A percentile compares a stretch with the other conserved stretches of the same genome.
Conservation (phyloP, 2,888 invertebrate genomes). For the Archaeoteleia sp. region DNA sequence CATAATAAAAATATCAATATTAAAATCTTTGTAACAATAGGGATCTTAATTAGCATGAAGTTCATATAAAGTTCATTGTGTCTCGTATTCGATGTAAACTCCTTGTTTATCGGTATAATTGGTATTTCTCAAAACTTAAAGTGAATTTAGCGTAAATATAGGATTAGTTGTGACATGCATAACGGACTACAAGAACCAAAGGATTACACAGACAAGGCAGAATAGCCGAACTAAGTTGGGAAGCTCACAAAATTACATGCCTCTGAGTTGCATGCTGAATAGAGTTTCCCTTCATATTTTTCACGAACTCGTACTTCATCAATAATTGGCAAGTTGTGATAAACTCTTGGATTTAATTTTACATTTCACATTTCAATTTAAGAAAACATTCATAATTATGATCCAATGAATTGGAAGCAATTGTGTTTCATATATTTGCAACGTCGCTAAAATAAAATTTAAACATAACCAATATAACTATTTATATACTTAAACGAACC, state of each 20-base stretch:
- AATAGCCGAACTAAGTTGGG: conserved; percentile 20
- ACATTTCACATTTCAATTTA: no score
- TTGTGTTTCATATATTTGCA: no score
- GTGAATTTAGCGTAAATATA: conserved; percentile 13
- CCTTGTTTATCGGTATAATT: conserved; percentile 11
- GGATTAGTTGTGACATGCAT: conserved; percentile 12
- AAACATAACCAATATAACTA: no score
- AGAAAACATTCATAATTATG: no score
- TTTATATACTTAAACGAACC: no score
- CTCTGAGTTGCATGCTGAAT: conserved; percentile 3
- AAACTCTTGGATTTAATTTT: no score
- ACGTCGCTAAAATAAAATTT: no score
- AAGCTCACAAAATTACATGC: conserved; percentile 14
- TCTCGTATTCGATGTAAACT: not conserved
- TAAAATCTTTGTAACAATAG: no score
- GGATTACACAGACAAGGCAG: conserved; percentile 19
- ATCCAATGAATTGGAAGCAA: no score
- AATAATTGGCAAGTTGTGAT: not conserved
- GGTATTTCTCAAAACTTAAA: conserved; percentile 11
- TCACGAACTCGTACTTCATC: not conserved
- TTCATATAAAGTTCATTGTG: no score
- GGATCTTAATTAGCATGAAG: no score
- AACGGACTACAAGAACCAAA: conserved; percentile 10
- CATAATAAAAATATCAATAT: no score
- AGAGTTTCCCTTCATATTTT: conserved; percentile 9